Evolutionary conservation across 2,797 vertebrate species (phyloP).

Genomic region (Furcifer pardalis): DNA sequence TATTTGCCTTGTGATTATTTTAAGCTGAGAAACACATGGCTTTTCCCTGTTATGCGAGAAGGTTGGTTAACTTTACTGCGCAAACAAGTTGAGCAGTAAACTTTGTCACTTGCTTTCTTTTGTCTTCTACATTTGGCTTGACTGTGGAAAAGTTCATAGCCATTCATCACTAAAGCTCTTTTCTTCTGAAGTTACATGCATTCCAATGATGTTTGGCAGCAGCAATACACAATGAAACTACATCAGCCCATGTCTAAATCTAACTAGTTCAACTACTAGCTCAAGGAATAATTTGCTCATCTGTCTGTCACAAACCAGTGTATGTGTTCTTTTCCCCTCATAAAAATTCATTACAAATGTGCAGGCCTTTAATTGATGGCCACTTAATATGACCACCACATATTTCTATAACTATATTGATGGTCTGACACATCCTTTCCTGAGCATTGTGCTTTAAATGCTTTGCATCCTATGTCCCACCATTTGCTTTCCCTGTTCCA

Average conservation of each 20-base stretch:
- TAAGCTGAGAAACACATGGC: constrained; percentile 27
- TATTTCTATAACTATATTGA: background rate
- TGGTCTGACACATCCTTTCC: background rate
- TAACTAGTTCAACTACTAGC: background rate
- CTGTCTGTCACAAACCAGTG: background rate
- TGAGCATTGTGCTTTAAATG: background rate
- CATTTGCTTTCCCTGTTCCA: background rate
- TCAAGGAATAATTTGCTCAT: constrained; percentile 8
- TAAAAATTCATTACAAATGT: background rate
- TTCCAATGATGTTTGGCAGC: constrained; percentile 12
- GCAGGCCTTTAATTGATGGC: background rate
- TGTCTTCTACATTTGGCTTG: constrained; percentile 27
- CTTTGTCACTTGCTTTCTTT: constrained; percentile 23
- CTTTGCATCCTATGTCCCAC: background rate
- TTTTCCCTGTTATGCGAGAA: constrained; percentile 36
- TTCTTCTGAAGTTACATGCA: constrained; percentile 7
- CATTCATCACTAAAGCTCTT: constrained; percentile 26
- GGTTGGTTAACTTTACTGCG: too few relatives aligned
- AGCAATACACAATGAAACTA: background rate
- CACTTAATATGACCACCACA: background rate
- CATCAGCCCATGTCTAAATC: background rate
- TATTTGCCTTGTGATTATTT: constrained; percentile 4
- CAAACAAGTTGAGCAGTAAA: constrained; percentile 27
- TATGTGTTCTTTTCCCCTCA: background rate
- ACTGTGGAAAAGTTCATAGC: constrained; percentile 6